A percentile compares a stretch with the other conserved stretches of the same genome.
These are phyloP conservation scores for Pao palembangensis DNA, from an alignment of 2,113 vertebrate genomes.

Conservation along the genomic window DNA sequence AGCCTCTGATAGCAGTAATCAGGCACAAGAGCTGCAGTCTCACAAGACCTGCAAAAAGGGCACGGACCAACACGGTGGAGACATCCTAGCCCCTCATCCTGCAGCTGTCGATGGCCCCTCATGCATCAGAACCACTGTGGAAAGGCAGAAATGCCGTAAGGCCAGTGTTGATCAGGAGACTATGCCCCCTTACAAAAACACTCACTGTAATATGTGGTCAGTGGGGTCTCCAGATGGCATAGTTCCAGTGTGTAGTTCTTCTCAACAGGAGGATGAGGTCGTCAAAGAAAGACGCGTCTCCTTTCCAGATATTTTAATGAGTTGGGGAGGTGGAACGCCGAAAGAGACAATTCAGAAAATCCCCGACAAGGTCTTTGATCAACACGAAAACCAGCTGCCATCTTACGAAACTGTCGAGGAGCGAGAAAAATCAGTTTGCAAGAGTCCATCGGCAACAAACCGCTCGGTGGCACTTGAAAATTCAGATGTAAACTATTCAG, in stretches of 20 bases:
- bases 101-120: background rate
- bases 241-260: constrained; percentile 37
- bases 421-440: background rate
- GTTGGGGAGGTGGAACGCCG: constrained; percentile 10
- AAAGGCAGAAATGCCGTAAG: background rate
- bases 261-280: constrained; percentile 38
- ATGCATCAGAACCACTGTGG: background rate
- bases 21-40: background rate
- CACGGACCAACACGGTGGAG: accelerated
- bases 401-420: background rate
- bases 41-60: background rate
- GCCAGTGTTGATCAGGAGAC: background rate
- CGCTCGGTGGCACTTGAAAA: background rate
- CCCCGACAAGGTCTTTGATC: background rate
- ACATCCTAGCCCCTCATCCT: background rate
- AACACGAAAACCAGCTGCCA: background rate
- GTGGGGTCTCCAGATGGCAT: constrained; percentile 24
- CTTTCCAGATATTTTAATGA: constrained; percentile 49
- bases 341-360: background rate
- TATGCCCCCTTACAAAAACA: background rate
- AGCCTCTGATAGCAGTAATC: background rate
- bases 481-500: background rate
- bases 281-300: constrained; percentile 36
- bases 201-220: constrained; percentile 34
- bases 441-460: background rate